Percentiles rank a stretch among this genome's conserved stretches.
Conservation (phyloP, 2,113 vertebrate species). For the Gambusia holbrooki region DNA sequence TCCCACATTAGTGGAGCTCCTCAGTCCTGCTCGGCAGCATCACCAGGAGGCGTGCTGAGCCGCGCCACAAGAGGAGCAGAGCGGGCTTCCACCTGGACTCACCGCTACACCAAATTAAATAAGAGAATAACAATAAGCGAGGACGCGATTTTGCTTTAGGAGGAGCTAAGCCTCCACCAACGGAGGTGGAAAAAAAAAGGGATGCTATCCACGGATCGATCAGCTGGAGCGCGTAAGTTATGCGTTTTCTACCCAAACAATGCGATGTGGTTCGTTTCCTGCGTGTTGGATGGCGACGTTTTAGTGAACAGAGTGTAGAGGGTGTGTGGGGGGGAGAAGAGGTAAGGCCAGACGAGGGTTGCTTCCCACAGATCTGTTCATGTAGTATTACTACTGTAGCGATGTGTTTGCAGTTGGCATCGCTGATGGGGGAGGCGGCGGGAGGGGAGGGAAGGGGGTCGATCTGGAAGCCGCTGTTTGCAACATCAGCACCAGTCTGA, state of each 20-base stretch:
- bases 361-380: not conserved
- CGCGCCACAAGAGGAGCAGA: constrained; percentile 45
- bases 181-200: constrained; percentile 12
- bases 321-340: no score
- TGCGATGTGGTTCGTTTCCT: constrained; percentile 10
- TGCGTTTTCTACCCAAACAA: constrained; percentile 16
- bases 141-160: constrained; percentile 27
- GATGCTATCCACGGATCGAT: constrained; percentile 73
- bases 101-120: constrained; percentile 6
- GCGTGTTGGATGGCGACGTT: not conserved
- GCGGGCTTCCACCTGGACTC: constrained; percentile 38
- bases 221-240: constrained; percentile 74
- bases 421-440: no score
- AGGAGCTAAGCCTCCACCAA: constrained; percentile 26
- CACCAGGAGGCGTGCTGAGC: constrained; percentile 58
- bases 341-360: not conserved
- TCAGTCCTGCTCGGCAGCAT: constrained; percentile 62
- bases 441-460: constrained; percentile 9
- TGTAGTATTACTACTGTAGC: not conserved
- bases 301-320: not conserved
- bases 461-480: constrained; percentile 31
- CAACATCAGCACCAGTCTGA: constrained; percentile 62
- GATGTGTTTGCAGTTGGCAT: not conserved
- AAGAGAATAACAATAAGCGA: constrained; percentile 5
- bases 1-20: constrained; percentile 62